phyloP scores from a whole-genome alignment of 2,113 vertebrate species.

The Hippolais icterina region DNA sequence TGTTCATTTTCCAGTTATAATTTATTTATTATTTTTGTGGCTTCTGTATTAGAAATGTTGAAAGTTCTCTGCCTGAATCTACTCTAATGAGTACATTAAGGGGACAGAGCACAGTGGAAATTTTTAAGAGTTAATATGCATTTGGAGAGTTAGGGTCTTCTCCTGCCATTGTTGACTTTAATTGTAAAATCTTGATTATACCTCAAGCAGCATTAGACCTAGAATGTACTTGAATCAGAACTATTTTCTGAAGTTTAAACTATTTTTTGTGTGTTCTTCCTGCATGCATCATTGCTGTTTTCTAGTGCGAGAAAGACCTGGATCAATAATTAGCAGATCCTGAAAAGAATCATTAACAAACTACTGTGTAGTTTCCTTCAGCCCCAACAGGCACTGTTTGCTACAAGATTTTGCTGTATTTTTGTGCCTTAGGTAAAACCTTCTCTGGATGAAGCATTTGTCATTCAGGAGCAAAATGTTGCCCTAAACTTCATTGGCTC shows the following conservation, averaged over 20 bases:
- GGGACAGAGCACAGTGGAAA: neutral
- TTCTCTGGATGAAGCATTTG: slow-evolving; percentile 96
- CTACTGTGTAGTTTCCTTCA: neutral
- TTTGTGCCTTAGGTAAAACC: slow-evolving; percentile 85
- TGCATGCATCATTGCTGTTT: neutral
- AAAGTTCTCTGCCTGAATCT: neutral
- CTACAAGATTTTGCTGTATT: neutral
- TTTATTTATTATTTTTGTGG: neutral
- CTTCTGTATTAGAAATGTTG: neutral
- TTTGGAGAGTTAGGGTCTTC: neutral
- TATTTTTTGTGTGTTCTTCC: neutral
- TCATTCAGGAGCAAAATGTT: slow-evolving; percentile 98
- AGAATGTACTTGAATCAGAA: neutral
- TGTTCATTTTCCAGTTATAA: neutral
- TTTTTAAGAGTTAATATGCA: neutral
- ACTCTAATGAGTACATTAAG: neutral
- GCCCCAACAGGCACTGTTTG: neutral
- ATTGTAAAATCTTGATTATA: neutral
- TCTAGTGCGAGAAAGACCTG: neutral
- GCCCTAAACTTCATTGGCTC: slow-evolving; percentile 98
- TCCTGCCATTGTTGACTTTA: neutral
- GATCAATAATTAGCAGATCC: neutral
- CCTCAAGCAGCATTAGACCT: neutral
- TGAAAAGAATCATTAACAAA: neutral
- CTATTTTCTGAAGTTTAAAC: neutral